Evolutionary conservation across 1,140 invertebrate genomes (phyloP).

Genomic region (Nylanderia fulva): DNA sequence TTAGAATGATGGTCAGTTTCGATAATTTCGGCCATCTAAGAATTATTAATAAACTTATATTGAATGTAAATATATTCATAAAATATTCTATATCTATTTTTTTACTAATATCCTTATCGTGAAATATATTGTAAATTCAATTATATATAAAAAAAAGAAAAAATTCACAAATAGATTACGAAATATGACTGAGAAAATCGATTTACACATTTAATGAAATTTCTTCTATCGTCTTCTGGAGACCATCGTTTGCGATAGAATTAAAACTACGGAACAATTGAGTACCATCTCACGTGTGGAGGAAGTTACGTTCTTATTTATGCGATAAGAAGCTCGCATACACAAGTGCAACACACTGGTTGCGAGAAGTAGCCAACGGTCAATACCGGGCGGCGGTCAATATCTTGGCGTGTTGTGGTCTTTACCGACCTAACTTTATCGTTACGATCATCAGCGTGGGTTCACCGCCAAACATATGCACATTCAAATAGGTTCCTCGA

Average conservation of each 20-base stretch:
- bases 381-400: slow-evolving; percentile 83
- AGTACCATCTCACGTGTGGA: neutral
- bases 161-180: neutral
- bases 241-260: neutral
- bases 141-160: neutral
- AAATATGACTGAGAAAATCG: no score
- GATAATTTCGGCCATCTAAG: neutral
- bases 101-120: neutral
- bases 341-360: slow-evolving; percentile 29
- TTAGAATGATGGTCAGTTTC: neutral
- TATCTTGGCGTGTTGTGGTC: slow-evolving; percentile 82
- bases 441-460: slow-evolving; percentile 54
- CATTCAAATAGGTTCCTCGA: slow-evolving; percentile 66
- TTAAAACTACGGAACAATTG: neutral
- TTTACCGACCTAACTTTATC: slow-evolving; percentile 75
- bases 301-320: neutral
- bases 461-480: slow-evolving; percentile 65
- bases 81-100: neutral
- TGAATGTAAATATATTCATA: neutral
- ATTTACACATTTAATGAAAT: neutral
- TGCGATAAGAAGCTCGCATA: slow-evolving; percentile 19
- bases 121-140: neutral
- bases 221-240: neutral
- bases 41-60: neutral
- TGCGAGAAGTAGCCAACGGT: slow-evolving; percentile 79